Evolutionary conservation across 2,888 invertebrate genomes (phyloP), one percentile per base, ranked within the genome.

Genomic region (Chydorus sphaericus): DNA sequence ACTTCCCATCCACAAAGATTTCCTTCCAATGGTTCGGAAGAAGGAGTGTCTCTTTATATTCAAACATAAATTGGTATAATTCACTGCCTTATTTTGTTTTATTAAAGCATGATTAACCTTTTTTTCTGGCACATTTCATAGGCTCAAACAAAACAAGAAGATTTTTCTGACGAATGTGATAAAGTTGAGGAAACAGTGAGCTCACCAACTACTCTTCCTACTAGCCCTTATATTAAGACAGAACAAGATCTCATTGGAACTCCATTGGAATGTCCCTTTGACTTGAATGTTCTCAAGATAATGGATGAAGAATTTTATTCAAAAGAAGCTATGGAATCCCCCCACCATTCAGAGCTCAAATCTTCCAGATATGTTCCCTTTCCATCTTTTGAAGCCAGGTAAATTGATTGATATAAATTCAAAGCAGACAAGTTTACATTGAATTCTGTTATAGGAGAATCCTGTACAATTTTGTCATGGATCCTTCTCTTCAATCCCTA

Each of bases 251-350:
- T 55, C 11, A 30, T 29, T 4, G 55, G 55, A 28, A 55, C 49
- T 7, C 55, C 55, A 1, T 33, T 55, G 8, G 55, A 55, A 31
- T 55, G 55, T 33, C 55, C 55, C 1, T 55, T 55, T 55, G 55
- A 55, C 37, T 36, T 55, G 11, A 28, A 55, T 49, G 37, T 48
- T 2, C 48, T 55, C 23, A 48, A 55, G 33, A 18, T 49, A 6
- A 16, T 26, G 11, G 52, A 52, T 52, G 52, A 52, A 8, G 31
- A 31, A 14, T 36, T 52, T 14, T 36, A 33, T 10, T 36, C 52
- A 4, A 50, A 33, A 23, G 52, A 52, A 20, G 23, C 36, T 1
- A 26, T 36, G 33, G 36, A 52, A 14, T 36, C 36, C 14, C 30
- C 11, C 20, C 33, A 26, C 18, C 16, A 36, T 8, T 33, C 52